Conservation (phyloP, 2,113 vertebrate genomes). For the Pardalotus punctatus region DNA sequence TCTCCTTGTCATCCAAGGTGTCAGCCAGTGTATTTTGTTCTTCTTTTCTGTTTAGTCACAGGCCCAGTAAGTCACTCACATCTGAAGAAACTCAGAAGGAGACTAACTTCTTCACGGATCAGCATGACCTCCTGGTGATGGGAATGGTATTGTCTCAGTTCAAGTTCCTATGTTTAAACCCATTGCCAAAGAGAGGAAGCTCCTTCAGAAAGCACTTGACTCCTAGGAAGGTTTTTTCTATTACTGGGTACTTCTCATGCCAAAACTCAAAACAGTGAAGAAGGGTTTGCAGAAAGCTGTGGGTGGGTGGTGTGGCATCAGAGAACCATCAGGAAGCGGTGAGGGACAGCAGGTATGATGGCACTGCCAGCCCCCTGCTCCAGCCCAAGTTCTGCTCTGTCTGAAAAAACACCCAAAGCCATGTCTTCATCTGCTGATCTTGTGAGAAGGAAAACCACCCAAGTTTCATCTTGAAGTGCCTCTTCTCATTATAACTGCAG, state of each 20-base stretch:
- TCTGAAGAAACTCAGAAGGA: neutral
- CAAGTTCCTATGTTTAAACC: neutral
- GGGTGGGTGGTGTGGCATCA: neutral
- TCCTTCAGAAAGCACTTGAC: neutral
- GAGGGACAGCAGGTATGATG: neutral
- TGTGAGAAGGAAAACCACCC: neutral
- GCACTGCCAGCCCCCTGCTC: neutral
- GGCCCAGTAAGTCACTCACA: neutral
- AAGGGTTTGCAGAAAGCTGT: neutral
- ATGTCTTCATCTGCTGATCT: neutral
- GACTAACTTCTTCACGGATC: neutral
- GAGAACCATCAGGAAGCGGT: rapidly evolving
- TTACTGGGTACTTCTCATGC: neutral
- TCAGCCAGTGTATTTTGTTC: neutral
- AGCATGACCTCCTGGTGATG: neutral
- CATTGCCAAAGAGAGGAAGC: neutral
- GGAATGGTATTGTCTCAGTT: neutral
- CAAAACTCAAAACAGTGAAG: neutral
- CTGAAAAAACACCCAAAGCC: neutral
- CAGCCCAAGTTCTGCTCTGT: neutral
- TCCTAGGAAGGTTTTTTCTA: neutral
- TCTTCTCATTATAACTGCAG: neutral
- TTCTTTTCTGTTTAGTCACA: neutral
- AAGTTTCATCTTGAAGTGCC: neutral
- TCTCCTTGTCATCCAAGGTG: neutral